phyloP scores from a whole-genome alignment of 1,140 invertebrate species.

The Lasaia peninsularis region DNA sequence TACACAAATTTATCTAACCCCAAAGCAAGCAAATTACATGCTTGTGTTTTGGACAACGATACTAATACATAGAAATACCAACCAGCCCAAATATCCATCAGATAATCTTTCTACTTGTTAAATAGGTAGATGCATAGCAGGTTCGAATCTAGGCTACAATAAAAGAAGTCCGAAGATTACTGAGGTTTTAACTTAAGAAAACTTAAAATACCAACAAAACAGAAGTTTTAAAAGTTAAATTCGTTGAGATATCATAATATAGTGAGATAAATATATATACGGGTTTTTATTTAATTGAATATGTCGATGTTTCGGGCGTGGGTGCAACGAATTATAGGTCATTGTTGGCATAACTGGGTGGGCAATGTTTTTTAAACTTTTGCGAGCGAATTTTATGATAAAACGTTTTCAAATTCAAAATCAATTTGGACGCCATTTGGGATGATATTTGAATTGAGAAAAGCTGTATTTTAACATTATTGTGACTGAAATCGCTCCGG shows the following conservation, averaged over 20 bases:
- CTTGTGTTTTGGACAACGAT: no score
- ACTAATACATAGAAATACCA: no score
- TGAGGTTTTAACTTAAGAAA: no score
- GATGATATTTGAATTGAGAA: no score
- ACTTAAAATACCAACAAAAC: neutral
- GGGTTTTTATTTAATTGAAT: constrained; percentile 50
- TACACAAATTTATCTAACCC: no score
- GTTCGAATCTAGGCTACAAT: no score
- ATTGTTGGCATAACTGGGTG: constrained; percentile 42
- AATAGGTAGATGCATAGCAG: no score
- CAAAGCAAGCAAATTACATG: no score
- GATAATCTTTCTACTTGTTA: no score
- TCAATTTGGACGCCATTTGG: neutral
- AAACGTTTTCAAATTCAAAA: neutral
- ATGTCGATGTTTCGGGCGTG: constrained; percentile 45
- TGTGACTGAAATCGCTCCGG: neutral
- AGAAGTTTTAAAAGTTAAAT: constrained; percentile 12
- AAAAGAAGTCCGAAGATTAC: no score
- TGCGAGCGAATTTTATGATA: constrained; percentile 20
- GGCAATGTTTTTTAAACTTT: constrained; percentile 32
- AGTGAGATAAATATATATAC: constrained; percentile 43
- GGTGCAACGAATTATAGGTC: constrained; percentile 56
- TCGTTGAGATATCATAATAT: constrained; percentile 21
- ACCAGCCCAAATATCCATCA: no score
- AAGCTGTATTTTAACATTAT: constrained; percentile 6